These are phyloP conservation scores for Paraplagusia blochii DNA, from an alignment of 2,113 vertebrate species.

Conservation along the genomic window DNA sequence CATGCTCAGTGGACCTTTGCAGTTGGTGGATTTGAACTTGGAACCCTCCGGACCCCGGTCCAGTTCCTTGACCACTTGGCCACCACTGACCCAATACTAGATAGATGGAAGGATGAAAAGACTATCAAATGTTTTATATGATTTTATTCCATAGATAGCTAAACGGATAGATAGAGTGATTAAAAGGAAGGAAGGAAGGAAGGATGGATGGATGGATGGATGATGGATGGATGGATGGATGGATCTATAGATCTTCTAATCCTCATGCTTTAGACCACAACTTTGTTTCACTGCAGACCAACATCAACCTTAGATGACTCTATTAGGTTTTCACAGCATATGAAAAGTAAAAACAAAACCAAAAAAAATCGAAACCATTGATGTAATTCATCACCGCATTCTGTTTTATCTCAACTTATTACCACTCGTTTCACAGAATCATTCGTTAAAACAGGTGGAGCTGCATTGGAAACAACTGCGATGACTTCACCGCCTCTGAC, in stretches of 20 bases:
- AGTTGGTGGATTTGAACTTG: too few species aligned
- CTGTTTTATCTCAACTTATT: slow-evolving; percentile 35
- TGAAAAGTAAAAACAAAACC: slow-evolving; percentile 23
- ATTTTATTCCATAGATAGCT: too few species aligned
- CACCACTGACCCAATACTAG: too few species aligned
- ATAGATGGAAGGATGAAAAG: too few species aligned
- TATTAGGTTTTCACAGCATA: slow-evolving; percentile 18
- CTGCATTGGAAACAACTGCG: slow-evolving; percentile 47
- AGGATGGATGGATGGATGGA: too few species aligned
- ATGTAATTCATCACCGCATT: slow-evolving; percentile 23
- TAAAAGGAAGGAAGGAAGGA: too few species aligned
- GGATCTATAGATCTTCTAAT: background rate
- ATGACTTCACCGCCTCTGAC: slow-evolving; percentile 49
- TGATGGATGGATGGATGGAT: too few species aligned
- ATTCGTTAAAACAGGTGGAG: slow-evolving; percentile 54
- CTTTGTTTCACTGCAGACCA: slow-evolving; percentile 14
- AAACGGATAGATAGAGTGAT: too few species aligned
- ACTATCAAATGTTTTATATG: too few species aligned
- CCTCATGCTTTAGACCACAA: background rate
- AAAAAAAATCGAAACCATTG: slow-evolving; percentile 8
- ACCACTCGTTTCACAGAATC: slow-evolving; percentile 39
- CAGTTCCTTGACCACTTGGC: too few species aligned
- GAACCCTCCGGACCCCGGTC: too few species aligned
- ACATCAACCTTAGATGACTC: slow-evolving; percentile 28
- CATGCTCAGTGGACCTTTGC: too few species aligned